Evolutionary conservation across 2,888 invertebrate species (phyloP).

Genomic region (Ormyrus labotus): DNA sequence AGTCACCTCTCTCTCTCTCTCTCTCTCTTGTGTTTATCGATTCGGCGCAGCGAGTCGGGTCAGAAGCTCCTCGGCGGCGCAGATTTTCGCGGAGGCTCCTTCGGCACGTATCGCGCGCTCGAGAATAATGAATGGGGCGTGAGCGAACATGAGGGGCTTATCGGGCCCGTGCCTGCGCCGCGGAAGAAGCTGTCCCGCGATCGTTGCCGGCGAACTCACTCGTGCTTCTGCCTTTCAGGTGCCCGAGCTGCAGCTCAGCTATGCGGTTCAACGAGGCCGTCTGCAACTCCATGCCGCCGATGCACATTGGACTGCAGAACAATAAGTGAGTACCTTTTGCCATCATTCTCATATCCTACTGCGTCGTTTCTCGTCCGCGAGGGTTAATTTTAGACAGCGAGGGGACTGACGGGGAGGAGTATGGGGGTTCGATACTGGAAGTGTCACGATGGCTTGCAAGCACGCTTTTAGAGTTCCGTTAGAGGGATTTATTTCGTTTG

Average conservation of each 20-base stretch:
- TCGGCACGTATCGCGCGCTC: not conserved
- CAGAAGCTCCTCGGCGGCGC: constrained; percentile 26
- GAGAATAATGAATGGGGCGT: constrained; percentile 5
- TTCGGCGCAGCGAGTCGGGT: constrained; percentile 34
- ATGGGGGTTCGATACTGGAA: too few relatives aligned
- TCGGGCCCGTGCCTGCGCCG: not conserved
- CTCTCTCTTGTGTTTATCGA: constrained; percentile 34
- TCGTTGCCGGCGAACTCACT: not conserved
- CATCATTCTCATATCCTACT: too few relatives aligned
- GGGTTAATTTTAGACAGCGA: too few relatives aligned
- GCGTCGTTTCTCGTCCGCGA: too few relatives aligned
- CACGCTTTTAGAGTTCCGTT: too few relatives aligned
- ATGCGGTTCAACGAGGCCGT: constrained; percentile 71
- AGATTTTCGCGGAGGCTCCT: not conserved
- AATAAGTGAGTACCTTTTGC: constrained; percentile 65
- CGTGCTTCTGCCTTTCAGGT: constrained; percentile 57
- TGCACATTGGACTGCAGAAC: constrained; percentile 68
- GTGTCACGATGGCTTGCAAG: too few relatives aligned
- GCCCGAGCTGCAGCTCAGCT: constrained; percentile 54
- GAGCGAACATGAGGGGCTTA: not conserved
- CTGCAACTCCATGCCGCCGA: constrained; percentile 61
- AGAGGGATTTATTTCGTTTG: too few relatives aligned
- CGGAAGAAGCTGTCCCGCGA: not conserved
- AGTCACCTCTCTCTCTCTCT: not conserved
- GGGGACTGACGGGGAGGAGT: too few relatives aligned